Percentiles rank a stretch among this genome's conserved stretches.
These are phyloP conservation scores for Conchocele bisecta DNA, from an alignment of 2,888 invertebrate genomes.

Conservation along the genomic window DNA sequence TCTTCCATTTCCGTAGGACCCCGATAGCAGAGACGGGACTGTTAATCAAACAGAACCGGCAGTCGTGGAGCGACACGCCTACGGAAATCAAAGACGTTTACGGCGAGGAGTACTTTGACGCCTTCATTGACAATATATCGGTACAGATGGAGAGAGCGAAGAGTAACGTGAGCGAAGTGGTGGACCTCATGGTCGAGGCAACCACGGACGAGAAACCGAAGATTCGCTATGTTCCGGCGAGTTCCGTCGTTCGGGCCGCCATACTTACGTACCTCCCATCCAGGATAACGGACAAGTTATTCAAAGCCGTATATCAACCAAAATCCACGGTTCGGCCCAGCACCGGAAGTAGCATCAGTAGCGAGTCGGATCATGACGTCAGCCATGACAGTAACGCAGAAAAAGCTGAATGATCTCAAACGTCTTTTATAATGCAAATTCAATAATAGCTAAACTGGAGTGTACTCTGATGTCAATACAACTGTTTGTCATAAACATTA, in stretches of 20 bases:
- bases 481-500: too few relatives aligned
- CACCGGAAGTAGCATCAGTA: slow-evolving; percentile 28
- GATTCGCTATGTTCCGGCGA: slow-evolving; percentile 75
- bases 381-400: too few relatives aligned
- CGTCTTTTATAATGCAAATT: too few relatives aligned
- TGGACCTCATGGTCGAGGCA: slow-evolving; percentile 74
- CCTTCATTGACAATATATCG: slow-evolving; percentile 70
- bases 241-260: slow-evolving; percentile 69
- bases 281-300: slow-evolving; percentile 70
- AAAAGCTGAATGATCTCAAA: too few relatives aligned
- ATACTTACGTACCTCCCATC: slow-evolving; percentile 69
- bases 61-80: slow-evolving; percentile 78
- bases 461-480: too few relatives aligned
- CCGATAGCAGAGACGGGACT: slow-evolving; percentile 69
- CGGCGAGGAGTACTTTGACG: slow-evolving; percentile 78
- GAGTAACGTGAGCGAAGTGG: slow-evolving; percentile 72
- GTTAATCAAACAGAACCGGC: slow-evolving; percentile 69
- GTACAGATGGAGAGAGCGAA: slow-evolving; percentile 73
- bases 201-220: slow-evolving; percentile 65
- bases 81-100: slow-evolving; percentile 76
- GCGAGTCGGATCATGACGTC: too few relatives aligned
- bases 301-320: slow-evolving; percentile 50
- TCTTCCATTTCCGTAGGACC: slow-evolving; percentile 61
- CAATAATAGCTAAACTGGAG: too few relatives aligned
- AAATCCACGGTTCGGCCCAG: slow-evolving; percentile 36